These are phyloP conservation scores for Hydrozoanthus gracilis DNA, from an alignment of 92 coral and sea anemone species.

Conservation along the genomic window DNA sequence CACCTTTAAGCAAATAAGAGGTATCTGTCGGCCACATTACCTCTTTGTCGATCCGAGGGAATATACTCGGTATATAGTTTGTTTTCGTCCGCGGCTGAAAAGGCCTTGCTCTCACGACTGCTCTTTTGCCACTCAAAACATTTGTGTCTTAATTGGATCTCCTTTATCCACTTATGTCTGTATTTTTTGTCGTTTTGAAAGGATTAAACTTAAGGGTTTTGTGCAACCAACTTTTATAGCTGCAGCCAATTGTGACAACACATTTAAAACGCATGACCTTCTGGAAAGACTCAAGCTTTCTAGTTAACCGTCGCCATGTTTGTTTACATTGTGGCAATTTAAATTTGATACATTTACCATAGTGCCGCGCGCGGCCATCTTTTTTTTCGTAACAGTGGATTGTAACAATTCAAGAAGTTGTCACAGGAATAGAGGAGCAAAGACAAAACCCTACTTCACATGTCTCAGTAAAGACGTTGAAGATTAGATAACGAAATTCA, in stretches of 20 bases:
- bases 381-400: too few species aligned
- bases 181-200: slow-evolving; percentile 47
- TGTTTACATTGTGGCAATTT: too few species aligned
- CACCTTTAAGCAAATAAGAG: slow-evolving; percentile 25
- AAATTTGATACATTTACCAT: too few species aligned
- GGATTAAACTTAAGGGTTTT: slow-evolving; percentile 16
- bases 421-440: too few species aligned
- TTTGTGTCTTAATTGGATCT: slow-evolving; percentile 18
- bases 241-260: neutral
- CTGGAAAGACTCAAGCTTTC: neutral
- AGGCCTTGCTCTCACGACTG: slow-evolving; percentile 48
- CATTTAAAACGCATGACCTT: slow-evolving; percentile 1
- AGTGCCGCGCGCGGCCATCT: too few species aligned
- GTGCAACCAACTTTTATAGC: neutral
- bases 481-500: too few species aligned
- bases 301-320: slow-evolving; percentile 15
- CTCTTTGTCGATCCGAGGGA: slow-evolving; percentile 51
- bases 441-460: too few species aligned
- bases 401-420: too few species aligned
- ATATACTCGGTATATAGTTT: slow-evolving; percentile 53
- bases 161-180: slow-evolving; percentile 29
- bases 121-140: slow-evolving; percentile 49
- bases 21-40: slow-evolving; percentile 46
- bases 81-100: slow-evolving; percentile 41
- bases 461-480: too few species aligned